Conservation (phyloP, 92 coral and sea anemone species). For the Anthopleura xanthogrammica region DNA sequence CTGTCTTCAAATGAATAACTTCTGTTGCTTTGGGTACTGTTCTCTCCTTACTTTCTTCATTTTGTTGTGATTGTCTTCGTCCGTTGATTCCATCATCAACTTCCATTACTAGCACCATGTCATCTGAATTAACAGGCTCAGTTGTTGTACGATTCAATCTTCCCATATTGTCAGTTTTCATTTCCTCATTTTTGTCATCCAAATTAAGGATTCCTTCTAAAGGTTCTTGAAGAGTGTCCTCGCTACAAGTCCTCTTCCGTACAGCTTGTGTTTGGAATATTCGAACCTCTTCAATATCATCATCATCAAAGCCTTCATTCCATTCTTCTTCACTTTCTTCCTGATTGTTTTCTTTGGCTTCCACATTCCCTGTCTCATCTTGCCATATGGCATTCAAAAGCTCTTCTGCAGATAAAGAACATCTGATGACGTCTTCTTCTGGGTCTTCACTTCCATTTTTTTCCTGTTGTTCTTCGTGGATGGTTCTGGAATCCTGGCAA, state of each 20-base stretch:
- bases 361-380: slow-evolving; percentile 19
- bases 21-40: background rate
- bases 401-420: slow-evolving; percentile 36
- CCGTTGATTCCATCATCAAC: background rate
- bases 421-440: background rate
- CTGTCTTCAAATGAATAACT: background rate
- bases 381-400: slow-evolving; percentile 50
- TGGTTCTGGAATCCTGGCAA: slow-evolving; percentile 36
- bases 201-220: slow-evolving; percentile 18
- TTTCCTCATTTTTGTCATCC: background rate
- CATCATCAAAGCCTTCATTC: slow-evolving; percentile 62
- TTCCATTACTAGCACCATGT: background rate
- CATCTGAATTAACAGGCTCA: background rate
- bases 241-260: slow-evolving; percentile 21
- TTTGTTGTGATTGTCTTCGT: background rate
- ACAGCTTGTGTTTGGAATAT: slow-evolving; percentile 76
- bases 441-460: slow-evolving; percentile 14
- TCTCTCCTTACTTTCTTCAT: background rate
- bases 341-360: slow-evolving; percentile 9
- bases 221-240: slow-evolving; percentile 13
- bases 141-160: background rate
- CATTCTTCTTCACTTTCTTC: slow-evolving; percentile 9
- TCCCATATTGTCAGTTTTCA: background rate
- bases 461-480: background rate
- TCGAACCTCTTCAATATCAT: slow-evolving; percentile 76